Evolutionary conservation across 2,888 invertebrate species (phyloP), one percentile per base, ranked within the genome.

Genomic region (Sinotaia quadrata): DNA sequence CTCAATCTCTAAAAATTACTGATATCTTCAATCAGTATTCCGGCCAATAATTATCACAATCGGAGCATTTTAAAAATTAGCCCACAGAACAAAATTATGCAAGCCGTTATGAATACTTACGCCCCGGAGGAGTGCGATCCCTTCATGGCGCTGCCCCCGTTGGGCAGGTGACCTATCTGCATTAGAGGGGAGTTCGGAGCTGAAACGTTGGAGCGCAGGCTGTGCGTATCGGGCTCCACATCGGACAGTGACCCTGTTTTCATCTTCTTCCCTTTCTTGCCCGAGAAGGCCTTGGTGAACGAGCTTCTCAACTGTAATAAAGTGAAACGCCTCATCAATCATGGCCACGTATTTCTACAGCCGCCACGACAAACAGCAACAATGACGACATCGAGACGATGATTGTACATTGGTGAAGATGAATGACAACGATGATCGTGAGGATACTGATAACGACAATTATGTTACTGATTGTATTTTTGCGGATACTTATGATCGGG

Each of bases 271-370:
- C 79, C 84, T 31, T 65, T 65, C 75, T 95, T 91, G 27, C 70
- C 70, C 24, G 95, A 95, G 90, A 98, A 98, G 27, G 98, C 98
- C 90, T 98, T 97, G 79, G 96, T 97, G 89, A 99, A 97, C 41
- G 98, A 98, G 87, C 96, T 97, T 66, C 98, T 92, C 75, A 98
- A 90, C 95, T 91, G 86, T 37, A 77, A 75, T 67, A 62, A 57
- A 92, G 88, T 75, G 88, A n/a, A 61, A 4, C 36, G 15, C 27
- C 33, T 36, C 37, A 58, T 29, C n/a, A 31, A 41, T 31, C 29
- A 41, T n/a, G n/a, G n/a, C n/a, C n/a, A n/a, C n/a, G n/a, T n/a
- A n/a, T 18, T 41, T 41, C 44, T 15, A 41, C 12, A 12, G 21
- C n/a, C 27, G 18, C 54, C 24, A 29, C 31, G n/a, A 54, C 31